Base-by-base conservation (phyloP, 2,797 vertebrate genomes). In the Apogon hyalosoma region DNA sequence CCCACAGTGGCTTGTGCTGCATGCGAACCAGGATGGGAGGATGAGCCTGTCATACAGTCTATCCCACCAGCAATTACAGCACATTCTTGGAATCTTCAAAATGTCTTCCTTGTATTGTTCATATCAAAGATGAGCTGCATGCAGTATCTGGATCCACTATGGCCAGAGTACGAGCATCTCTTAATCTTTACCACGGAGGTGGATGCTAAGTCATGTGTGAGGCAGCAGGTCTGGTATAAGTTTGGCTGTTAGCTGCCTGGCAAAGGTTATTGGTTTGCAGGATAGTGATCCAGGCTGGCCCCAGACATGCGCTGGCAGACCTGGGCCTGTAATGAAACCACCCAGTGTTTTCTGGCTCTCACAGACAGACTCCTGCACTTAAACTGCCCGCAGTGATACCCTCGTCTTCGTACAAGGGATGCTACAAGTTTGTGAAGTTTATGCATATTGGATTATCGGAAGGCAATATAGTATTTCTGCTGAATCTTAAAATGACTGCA, bases 1-100 rank as follows among this genome's bases (percentile, higher is more conserved):
- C 87, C 82, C 71, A 76, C 78, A 66, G 86, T 67, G 77, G 86
- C 85, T 85, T 80, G 50, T 19, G 64, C 78, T 87, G 82, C 90
- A 84, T 88, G 90, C 71, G 28, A 91, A 86, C 71, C 63, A 51
- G 76, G 54, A 76, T 57, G 55, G 61, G 53, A 82, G 51, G 69
- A 79, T 67, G 69, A 75, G 77, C 31, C 53, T 24, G 50, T 31
- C 71, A 53, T 33, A 53, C n/a, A 42, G 55, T 63, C 55, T 16
- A 14, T 66, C 53, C 42, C 53, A 58, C 75, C 63, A 72, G 36
- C 46, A 39, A 57, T 73, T 58, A 69, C 59, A 52, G 57, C 41
- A 41, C 14, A 53, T 38, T 16, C 33, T 42, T n/a, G 21, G 54
- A 60, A 54, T 69, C 70, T 50, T 39, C 39, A 2, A 2, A 28